phyloP scores from a whole-genome alignment of 2,888 invertebrate species.

The Atherix ibis region DNA sequence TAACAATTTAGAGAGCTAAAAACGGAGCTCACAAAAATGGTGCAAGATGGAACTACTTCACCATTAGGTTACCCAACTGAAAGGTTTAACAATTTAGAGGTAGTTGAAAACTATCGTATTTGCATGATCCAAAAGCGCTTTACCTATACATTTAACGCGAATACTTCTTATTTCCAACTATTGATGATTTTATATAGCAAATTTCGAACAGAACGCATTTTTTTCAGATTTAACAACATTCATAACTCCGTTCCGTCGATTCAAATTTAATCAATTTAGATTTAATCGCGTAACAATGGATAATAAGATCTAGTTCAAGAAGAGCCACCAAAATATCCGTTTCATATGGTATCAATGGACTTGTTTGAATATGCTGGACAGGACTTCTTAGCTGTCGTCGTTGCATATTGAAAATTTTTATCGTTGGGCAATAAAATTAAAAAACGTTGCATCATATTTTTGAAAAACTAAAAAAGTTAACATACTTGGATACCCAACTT shows the following conservation, averaged over 20 bases:
- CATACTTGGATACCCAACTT: constrained; percentile 15
- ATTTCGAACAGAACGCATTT: no score
- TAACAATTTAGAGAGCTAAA: constrained; percentile 13
- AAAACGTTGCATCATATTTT: constrained; percentile 7
- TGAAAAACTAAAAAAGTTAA: constrained; percentile 8
- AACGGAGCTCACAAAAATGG: constrained; percentile 7
- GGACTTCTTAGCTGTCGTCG: constrained; percentile 7
- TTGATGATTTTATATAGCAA: constrained; percentile 16
- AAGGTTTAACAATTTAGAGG: constrained; percentile 15
- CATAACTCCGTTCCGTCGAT: no score
- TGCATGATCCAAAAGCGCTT: constrained; percentile 10
- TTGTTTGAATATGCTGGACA: constrained; percentile 9
- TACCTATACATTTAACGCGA: constrained; percentile 15
- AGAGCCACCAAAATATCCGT: constrained; percentile 11
- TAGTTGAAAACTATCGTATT: constrained; percentile 14
- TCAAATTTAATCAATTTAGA: no score
- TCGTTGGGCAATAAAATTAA: not conserved
- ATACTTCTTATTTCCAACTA: constrained; percentile 17
- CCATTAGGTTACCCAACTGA: constrained; percentile 14
- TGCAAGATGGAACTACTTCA: constrained; percentile 11
- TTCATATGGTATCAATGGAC: constrained; percentile 9
- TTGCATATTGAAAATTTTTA: constrained; percentile 10
- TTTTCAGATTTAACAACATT: no score
- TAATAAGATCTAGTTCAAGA: constrained; percentile 13
- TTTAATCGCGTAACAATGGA: constrained; percentile 11